Evolutionary conservation across 1,140 invertebrate genomes (phyloP), one percentile per base, ranked within the genome.

Genomic region (Panagrolaimus sp.): DNA sequence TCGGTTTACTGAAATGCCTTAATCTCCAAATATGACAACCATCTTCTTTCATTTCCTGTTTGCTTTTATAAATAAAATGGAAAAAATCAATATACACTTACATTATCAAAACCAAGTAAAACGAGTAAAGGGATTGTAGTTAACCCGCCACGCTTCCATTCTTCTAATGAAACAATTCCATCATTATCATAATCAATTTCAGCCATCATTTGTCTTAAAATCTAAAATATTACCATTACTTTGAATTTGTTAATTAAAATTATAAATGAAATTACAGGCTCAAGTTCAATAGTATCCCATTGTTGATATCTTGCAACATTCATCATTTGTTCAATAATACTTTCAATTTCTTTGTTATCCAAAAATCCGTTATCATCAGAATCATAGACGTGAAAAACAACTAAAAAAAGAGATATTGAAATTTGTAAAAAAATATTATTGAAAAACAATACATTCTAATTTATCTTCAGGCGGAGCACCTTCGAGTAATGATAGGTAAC

Each of bases 271-370:
- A 89, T 89, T 84, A 96, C 93, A 82, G 93, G 93, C 86, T 93
- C 91, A 44, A 97, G 85, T 85, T 96, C 93, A 7, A 91, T 89
- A 3, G 94, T 92, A 84, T 97, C 93, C 93, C 93, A 97, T 65
- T 93, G 92, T 25, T 96, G 87, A 85, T 96, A 96, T 84, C 96
- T 91, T 45, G 93, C 93, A 0, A 97, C 93, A 42, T 90, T 92
- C 92, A 97, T 96, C 93, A 97, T 97, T 85, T 97, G 93, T 84
- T 93, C 93, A 44, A 96, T 90, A 78, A 96, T 96, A 83, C 91
- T 91, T 84, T 96, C 93, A 88, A 94, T 91, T 84, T 96, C 93
- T 80, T 91, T 92, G 9, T 90, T 92, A 84, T 97, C 93, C 74
- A 97, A 86, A 14, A 92, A 91, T 0, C 93, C 93, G 83, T 97